Evolutionary conservation across 2,797 vertebrate genomes (phyloP), one percentile per base, ranked within the genome.

Genomic region (Merluccius polli): DNA sequence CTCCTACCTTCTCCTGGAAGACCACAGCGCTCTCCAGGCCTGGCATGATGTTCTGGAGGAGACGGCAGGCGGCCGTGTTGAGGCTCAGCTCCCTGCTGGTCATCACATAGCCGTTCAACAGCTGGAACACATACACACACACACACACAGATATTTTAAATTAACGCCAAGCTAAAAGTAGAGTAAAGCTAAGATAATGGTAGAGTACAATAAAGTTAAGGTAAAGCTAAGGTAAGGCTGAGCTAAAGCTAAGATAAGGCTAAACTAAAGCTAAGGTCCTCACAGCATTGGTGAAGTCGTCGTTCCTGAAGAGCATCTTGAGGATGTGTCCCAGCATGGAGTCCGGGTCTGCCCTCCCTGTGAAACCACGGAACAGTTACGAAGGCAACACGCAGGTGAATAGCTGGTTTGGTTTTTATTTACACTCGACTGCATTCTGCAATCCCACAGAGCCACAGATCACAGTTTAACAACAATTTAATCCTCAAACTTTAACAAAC

Each of bases 251-350:
- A 69, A 69, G 15, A 15, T 30, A 16, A 69, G 32, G 29, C 16
- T 16, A 59, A 59, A 16, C 2, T 4, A 6, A 24, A 18, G 52
- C 9, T 18, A 18, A 31, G 4, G 16, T 69, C 27, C 85, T 91
- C 93, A 99, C 97, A 82, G 96, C 95, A 8, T 98, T 98, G 83
- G 97, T 98, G 89, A 99, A 98, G 87, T 98, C 96, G 69, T 97
- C 96, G 1, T 97, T 98, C 92, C 95, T 95, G 86, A 98, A 97
- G 65, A 99, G 92, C 85, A 96, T 97, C 91, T 97, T 97, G 87
- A 99, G 92, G n/a, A 98, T 90, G 72, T 97, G 96, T 76, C 97
- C 97, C 87, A 99, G 93, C 95, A 96, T 97, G 81, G 97, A 97
- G 78, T 97, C 95, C 0, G 97, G 97, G 81, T 99, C 95, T 0